Evolutionary conservation across 2,888 invertebrate genomes (phyloP).

Genomic region (Esperia sulphurella): DNA sequence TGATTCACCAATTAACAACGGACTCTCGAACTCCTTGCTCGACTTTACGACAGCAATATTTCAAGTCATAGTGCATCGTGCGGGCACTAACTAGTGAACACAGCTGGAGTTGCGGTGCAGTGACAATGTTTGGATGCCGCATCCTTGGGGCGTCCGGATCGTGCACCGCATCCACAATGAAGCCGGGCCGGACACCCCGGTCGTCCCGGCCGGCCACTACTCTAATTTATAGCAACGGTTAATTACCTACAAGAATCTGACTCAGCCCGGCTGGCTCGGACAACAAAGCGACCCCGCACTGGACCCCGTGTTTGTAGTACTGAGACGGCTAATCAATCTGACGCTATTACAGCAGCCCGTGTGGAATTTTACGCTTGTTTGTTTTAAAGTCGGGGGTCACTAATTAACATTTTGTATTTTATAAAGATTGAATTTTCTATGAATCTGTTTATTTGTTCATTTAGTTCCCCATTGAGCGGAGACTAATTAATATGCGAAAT

Average conservation of each 20-base stretch:
- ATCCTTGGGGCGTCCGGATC: constrained; percentile 41
- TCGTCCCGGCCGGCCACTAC: constrained; percentile 19
- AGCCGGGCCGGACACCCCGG: constrained; percentile 26
- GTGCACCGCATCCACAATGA: constrained; percentile 62
- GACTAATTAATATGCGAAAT: constrained; percentile 67
- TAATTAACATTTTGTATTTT: constrained; percentile 10
- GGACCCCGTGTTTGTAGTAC: constrained; percentile 31
- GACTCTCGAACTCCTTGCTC: constrained; percentile 27
- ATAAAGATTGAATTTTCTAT: constrained; percentile 6
- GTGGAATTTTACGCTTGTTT: background rate
- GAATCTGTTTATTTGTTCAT: constrained; percentile 25
- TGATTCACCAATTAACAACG: constrained; percentile 12
- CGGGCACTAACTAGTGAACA: constrained; percentile 62
- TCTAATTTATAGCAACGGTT: constrained; percentile 69
- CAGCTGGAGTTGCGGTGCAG: constrained; percentile 65
- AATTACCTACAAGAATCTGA: constrained; percentile 69
- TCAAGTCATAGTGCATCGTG: constrained; percentile 51
- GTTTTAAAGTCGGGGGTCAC: constrained; percentile 2
- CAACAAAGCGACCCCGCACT: constrained; percentile 35
- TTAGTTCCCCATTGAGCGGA: constrained; percentile 28
- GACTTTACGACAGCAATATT: constrained; percentile 44
- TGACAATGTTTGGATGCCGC: constrained; percentile 66
- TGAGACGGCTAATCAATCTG: constrained; percentile 21
- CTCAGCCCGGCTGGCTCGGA: constrained; percentile 35
- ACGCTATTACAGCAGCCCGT: background rate